Conservation (phyloP, 2,113 vertebrate genomes). For the Peromyscus maniculatus region DNA sequence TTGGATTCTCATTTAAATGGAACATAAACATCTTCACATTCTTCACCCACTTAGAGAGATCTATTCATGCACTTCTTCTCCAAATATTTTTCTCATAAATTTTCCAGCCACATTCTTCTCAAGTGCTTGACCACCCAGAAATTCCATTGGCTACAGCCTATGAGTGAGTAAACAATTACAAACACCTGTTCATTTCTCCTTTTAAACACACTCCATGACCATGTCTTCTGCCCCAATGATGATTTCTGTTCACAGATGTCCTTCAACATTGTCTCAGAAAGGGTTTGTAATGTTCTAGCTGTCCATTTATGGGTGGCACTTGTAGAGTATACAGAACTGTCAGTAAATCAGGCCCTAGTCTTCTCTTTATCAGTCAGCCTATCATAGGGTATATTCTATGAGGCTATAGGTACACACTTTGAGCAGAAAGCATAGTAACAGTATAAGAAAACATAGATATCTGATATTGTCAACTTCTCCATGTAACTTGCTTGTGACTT, state of each 20-base stretch:
- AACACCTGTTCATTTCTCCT: not conserved
- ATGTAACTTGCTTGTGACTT: not conserved
- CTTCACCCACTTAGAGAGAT: not conserved
- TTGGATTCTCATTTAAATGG: not conserved
- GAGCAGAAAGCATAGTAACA: not conserved
- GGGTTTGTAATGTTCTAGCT: not conserved
- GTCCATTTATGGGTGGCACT: not conserved
- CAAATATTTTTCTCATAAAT: not conserved
- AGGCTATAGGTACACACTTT: not conserved
- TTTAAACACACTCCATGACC: not conserved
- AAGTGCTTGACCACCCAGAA: not conserved
- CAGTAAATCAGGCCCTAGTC: not conserved
- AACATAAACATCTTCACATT: not conserved
- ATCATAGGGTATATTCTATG: not conserved
- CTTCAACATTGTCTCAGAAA: not conserved
- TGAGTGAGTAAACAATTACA: not conserved
- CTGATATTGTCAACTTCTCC: not conserved
- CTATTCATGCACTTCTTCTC: not conserved
- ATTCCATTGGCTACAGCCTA: not conserved
- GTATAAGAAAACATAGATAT: not conserved
- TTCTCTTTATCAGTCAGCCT: not conserved
- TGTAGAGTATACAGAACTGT: not conserved
- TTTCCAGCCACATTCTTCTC: not conserved
- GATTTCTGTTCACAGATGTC: not conserved
- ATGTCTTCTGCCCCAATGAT: not conserved